Percentiles rank a stretch among this genome's conserved stretches.
These are phyloP conservation scores for Psittacara wagleri DNA, from an alignment of 2,113 vertebrate species.

Conservation along the genomic window DNA sequence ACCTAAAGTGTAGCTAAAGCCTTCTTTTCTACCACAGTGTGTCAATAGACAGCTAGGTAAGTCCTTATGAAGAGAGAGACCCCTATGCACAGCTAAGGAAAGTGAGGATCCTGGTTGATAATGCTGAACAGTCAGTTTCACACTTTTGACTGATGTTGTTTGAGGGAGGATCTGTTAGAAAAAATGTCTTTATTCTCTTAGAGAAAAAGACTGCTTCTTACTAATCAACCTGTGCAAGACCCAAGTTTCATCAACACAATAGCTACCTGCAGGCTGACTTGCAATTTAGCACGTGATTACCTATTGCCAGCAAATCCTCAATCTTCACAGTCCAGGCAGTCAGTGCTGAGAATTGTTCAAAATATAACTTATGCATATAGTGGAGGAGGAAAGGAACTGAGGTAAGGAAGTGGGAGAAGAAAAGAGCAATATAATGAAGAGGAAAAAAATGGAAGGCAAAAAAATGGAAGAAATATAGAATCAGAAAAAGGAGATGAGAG, in stretches of 20 bases:
- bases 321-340: background rate
- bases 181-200: background rate
- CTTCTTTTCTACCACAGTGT: background rate
- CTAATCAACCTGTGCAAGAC: background rate
- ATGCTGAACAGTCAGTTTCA: background rate
- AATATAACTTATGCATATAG: background rate
- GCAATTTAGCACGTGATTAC: constrained; percentile 25
- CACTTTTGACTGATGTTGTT: background rate
- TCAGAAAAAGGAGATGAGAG: background rate
- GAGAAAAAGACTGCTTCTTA: background rate
- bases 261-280: background rate
- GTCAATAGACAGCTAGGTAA: background rate
- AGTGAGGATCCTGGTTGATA: background rate
- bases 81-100: background rate
- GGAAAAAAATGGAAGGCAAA: background rate
- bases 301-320: background rate
- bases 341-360: background rate
- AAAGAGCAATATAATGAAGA: background rate
- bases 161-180: background rate
- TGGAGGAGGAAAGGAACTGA: background rate
- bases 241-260: constrained; percentile 1
- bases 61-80: background rate
- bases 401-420: background rate
- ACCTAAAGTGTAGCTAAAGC: background rate
- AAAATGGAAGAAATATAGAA: background rate